Percentiles rank a stretch among this genome's conserved stretches.
Conservation (phyloP, 2,113 vertebrate species). For the Phasianus colchicus region DNA sequence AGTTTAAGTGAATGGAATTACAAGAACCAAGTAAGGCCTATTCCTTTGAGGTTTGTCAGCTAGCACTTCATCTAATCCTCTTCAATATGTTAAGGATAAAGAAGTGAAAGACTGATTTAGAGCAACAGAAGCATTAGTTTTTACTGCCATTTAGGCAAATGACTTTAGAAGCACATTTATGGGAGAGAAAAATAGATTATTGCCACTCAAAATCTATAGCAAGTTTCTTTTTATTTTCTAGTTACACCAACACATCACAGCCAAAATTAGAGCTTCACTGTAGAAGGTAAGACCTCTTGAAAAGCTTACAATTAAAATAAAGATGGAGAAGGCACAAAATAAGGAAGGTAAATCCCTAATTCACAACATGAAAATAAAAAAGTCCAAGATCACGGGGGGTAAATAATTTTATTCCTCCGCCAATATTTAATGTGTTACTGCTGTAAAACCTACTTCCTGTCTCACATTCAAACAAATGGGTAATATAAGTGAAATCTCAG, state of each 20-base stretch:
- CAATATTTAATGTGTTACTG: background rate
- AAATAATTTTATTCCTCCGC: background rate
- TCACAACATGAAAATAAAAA: background rate
- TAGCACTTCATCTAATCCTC: background rate
- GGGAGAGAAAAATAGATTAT: background rate
- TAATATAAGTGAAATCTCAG: background rate
- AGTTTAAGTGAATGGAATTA: background rate
- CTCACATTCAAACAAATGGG: background rate
- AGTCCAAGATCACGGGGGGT: background rate
- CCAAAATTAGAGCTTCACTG: background rate
- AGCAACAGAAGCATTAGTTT: background rate
- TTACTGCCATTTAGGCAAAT: background rate
- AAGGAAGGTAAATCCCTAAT: background rate
- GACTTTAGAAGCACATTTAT: background rate
- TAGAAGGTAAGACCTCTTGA: background rate
- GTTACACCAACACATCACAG: background rate
- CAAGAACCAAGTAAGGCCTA: background rate
- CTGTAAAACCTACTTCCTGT: background rate
- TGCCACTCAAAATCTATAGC: background rate
- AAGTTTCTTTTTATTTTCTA: background rate
- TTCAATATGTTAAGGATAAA: background rate
- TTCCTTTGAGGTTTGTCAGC: background rate
- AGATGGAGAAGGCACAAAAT: background rate
- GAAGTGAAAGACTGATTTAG: background rate
- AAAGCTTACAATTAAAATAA: background rate